Base-by-base conservation (phyloP, 2,113 vertebrate species). In the Tor tambroides region DNA sequence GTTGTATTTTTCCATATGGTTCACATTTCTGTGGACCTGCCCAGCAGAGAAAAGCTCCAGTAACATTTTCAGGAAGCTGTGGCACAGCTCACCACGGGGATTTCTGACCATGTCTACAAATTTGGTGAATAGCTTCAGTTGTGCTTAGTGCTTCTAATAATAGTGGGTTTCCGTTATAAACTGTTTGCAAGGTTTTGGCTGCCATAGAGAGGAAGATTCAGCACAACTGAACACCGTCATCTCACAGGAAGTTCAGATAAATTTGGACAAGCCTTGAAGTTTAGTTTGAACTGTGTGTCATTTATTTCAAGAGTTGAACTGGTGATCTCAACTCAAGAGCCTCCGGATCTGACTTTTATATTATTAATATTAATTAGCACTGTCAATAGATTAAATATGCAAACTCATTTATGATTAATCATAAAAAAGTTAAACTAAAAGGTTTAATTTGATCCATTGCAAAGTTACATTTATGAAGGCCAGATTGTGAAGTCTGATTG, bases 61-160 rank as follows among this genome's bases (percentile, higher is more conserved):
- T 38, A 38, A 71, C 19, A 76, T 76, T 74, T 75, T 49, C 63
- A 79, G 43, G 30, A 76, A 67, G 74, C 26, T 80, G 38, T 78
- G 59, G 61, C 71, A 32, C 10, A 71, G n/a, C 63, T 51, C 61
- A 51, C 43, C 19, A 2, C 17, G 26, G 41, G 61, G 9, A 30
- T 30, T 83, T 43, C 63, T 49, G n/a, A 49, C n/a, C 14, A 67
- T 30, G 51, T 83, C 0, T 54, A 30, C 46, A 30, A 54, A 32
- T 78, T 78, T 17, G 28, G 43, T 54, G 43, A 78, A 54, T 51
- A 51, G 26, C 26, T 78, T 54, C 6, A 51, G 46, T 32, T 78
- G 75, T 51, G 28, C 26, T 21, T 6, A 78, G 17, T 17, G 75
- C 26, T 54, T 78, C 75, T 78, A 78, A 32, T 78, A 78, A 78